These are phyloP conservation scores for Limanda limanda DNA, from an alignment of 2,113 vertebrate species.

Conservation along the genomic window DNA sequence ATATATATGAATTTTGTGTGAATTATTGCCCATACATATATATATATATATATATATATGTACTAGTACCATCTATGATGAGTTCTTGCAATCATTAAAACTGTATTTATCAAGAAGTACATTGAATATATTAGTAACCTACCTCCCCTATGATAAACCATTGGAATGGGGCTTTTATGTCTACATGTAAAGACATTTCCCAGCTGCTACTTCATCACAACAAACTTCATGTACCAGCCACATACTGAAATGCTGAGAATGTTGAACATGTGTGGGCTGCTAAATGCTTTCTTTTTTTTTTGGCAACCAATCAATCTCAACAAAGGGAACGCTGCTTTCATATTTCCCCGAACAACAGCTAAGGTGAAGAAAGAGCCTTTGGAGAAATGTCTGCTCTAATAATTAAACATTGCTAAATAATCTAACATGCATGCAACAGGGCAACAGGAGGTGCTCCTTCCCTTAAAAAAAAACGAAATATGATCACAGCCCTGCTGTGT, in stretches of 20 bases:
- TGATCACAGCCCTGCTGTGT: constrained; percentile 8
- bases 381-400: constrained; percentile 30
- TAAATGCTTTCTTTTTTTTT: constrained; percentile 8
- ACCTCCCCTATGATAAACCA: too few relatives aligned
- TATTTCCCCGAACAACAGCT: constrained; percentile 22
- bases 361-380: not conserved
- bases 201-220: constrained; percentile 5
- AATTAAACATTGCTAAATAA: constrained; percentile 42
- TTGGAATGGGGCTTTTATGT: too few relatives aligned
- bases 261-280: not conserved
- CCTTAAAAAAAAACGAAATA: not conserved
- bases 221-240: constrained; percentile 5
- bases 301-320: not conserved
- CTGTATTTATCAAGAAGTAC: too few relatives aligned
- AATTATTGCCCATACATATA: too few relatives aligned
- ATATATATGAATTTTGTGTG: too few relatives aligned
- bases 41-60: too few relatives aligned
- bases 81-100: too few relatives aligned
- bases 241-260: not conserved
- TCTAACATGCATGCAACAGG: constrained; percentile 29
- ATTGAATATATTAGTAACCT: too few relatives aligned
- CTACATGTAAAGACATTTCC: not conserved
- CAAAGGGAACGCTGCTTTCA: constrained; percentile 14
- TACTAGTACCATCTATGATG: too few relatives aligned
- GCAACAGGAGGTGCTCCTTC: constrained; percentile 18